phyloP scores from a whole-genome alignment of 2,888 invertebrate species.

The Cantharis nigra region DNA sequence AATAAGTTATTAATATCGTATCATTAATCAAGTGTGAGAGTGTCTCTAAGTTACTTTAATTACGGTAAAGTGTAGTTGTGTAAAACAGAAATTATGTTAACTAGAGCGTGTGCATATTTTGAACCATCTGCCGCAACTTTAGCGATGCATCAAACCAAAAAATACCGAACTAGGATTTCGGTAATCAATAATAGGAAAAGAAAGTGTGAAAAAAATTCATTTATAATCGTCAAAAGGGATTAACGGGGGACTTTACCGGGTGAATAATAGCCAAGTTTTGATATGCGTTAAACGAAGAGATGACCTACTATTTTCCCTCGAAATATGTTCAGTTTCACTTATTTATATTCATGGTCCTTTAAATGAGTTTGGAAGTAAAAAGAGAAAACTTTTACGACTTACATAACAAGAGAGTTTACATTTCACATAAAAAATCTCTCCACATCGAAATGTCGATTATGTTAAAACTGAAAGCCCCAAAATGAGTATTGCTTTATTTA shows the following conservation, averaged over 20 bases:
- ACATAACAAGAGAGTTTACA: not conserved
- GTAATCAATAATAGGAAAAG: not conserved
- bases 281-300: conserved; percentile 3
- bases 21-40: not conserved
- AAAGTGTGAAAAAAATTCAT: not conserved
- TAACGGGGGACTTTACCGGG: not conserved
- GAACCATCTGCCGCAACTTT: not conserved
- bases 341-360: conserved; percentile 25
- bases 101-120: conserved; percentile 2
- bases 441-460: not conserved
- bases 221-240: not conserved
- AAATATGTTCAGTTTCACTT: conserved; percentile 21
- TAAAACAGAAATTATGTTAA: not conserved
- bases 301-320: conserved; percentile 14
- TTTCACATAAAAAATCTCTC: not conserved
- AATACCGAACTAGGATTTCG: not conserved
- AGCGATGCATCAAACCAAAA: not conserved
- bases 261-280: not conserved
- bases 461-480: not conserved
- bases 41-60: not conserved
- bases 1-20: not conserved
- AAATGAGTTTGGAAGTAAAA: conserved; percentile 13
- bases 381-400: conserved; percentile 4
- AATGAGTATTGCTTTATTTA: not conserved
- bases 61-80: not conserved